phyloP scores from a whole-genome alignment of 2,113 vertebrate species.

The Crotalus tigris region DNA sequence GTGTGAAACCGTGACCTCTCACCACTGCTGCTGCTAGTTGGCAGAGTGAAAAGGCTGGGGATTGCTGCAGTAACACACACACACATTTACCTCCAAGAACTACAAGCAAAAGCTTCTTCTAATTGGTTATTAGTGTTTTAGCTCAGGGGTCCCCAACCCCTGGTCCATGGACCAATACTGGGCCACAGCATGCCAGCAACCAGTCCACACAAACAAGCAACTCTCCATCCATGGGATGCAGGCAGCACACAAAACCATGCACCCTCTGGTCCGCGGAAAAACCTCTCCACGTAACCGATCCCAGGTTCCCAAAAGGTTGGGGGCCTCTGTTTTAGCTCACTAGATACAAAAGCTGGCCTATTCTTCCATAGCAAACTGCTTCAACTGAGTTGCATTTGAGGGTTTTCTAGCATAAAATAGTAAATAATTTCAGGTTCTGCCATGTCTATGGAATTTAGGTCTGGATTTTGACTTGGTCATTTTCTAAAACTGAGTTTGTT shows the following conservation, averaged over 20 bases:
- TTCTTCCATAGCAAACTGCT: background rate
- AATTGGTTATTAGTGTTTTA: background rate
- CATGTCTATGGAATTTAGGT: background rate
- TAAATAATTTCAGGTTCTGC: background rate
- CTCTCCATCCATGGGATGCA: too few species aligned
- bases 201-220: too few species aligned
- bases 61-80: background rate
- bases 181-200: too few species aligned
- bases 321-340: background rate
- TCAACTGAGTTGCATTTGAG: background rate
- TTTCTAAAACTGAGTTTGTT: background rate
- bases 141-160: background rate
- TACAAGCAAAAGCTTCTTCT: background rate
- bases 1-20: rapidly evolving
- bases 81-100: background rate
- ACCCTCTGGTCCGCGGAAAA: too few species aligned
- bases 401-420: background rate
- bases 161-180: too few species aligned
- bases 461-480: background rate
- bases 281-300: too few species aligned
- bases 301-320: too few species aligned
- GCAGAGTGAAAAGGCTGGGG: background rate
- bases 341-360: background rate
- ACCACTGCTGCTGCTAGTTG: background rate
- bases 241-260: too few species aligned